Evolutionary conservation across 2,888 invertebrate genomes (phyloP), one percentile per base, ranked within the genome.

Genomic region (Alsophila aescularia): DNA sequence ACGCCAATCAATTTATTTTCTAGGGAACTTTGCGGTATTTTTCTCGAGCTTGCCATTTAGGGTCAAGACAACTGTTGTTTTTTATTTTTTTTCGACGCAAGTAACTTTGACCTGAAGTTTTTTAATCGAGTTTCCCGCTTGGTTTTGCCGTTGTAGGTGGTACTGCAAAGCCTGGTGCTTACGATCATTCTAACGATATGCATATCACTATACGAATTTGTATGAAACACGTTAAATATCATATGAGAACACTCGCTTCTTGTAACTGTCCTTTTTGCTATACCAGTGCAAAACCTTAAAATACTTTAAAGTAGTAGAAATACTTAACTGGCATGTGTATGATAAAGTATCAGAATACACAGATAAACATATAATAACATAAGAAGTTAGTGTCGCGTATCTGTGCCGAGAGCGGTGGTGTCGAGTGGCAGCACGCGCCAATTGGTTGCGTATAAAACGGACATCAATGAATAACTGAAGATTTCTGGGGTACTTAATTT

Each of bases 361-460:
- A 27, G 8, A 27, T 40, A 15, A 10, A n/a, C n/a, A 29, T 4
- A 9, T 21, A 31, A 42, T 42, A 10, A 52, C 15, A 24, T 15
- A 44, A 29, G 45, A 34, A 36, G 35, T 36, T 43, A 55, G 49
- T 35, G 49, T 45, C 45, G 27, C 29, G 35, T 55, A 50, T 31
- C 44, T 45, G 35, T 40, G 48, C 14, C 39, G 39, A 32, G 39
- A 29, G 55, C 35, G 31, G 34, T 7, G 39, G 50, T 50, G 41
- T 56, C 50, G 36, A 32, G 31, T 55, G 44, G 10, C 35, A 42
- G 55, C 55, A 51, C 55, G 55, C 18, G 55, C 50, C 55, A 51
- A 51, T 41, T 50, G 50, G 40, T 8, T 24, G 21, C 27, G 43
- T 43, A 49, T 54, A 49, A 54, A 54, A 49, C 49, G 39, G 27